A percentile compares a stretch with the other conserved stretches of the same genome.
These are phyloP conservation scores for Parochlus steinenii DNA, from an alignment of 2,888 invertebrate species.

Conservation along the genomic window DNA sequence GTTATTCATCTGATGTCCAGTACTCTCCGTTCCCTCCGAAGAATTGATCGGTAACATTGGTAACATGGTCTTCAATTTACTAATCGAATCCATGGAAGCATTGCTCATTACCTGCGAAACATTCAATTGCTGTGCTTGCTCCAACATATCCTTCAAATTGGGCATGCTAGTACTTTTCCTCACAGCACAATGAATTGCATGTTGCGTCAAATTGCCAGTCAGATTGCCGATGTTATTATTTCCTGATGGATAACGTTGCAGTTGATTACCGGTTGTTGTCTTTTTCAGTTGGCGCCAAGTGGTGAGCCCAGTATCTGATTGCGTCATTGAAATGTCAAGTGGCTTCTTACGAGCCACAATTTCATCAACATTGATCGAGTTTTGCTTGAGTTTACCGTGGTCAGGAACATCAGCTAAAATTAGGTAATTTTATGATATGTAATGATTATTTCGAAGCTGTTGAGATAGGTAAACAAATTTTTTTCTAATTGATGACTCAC, in stretches of 20 bases:
- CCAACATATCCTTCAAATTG: conserved; percentile 36
- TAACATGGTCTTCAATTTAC: conserved; percentile 25
- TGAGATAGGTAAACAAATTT: not conserved
- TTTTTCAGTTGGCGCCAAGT: conserved; percentile 78
- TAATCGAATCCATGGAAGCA: conserved; percentile 42
- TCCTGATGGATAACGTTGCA: conserved; percentile 60
- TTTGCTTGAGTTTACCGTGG: conserved; percentile 23
- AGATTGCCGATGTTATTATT: conserved; percentile 48
- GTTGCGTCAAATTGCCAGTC: conserved; percentile 33
- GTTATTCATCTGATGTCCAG: conserved; percentile 18
- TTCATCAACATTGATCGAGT: conserved; percentile 27
- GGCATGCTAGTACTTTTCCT: conserved; percentile 67
- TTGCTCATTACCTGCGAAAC: conserved; percentile 44
- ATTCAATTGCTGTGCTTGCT: conserved; percentile 19
- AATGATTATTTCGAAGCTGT: not conserved
- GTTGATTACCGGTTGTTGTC: conserved; percentile 32
- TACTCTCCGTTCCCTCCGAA: conserved; percentile 17
- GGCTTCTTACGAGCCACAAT: conserved; percentile 29
- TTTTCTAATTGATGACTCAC: too few relatives aligned
- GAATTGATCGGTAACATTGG: conserved; percentile 32
- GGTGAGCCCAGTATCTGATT: conserved; percentile 75
- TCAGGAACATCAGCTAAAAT: conserved; percentile 11
- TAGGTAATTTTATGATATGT: not conserved
- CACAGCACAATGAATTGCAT: conserved; percentile 36
- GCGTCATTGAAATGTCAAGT: conserved; percentile 65